Conservation (phyloP, 1,140 invertebrate genomes). For the Teleogryllus occipitalis region DNA sequence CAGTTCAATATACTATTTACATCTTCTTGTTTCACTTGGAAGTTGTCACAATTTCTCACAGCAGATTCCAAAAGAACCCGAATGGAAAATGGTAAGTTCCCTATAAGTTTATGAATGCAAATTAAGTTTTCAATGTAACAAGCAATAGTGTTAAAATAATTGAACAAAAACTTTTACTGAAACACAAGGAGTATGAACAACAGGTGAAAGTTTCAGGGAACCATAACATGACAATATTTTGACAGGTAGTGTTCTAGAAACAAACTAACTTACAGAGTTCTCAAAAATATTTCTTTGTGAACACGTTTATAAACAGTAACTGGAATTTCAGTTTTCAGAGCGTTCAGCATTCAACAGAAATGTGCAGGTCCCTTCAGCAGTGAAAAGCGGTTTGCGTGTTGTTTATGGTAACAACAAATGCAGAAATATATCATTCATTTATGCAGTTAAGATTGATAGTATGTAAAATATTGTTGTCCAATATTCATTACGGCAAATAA, state of each 20-base stretch:
- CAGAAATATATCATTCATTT: too few relatives aligned
- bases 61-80: constrained; percentile 90
- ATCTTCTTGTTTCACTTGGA: constrained; percentile 78
- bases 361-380: too few relatives aligned
- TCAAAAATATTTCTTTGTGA: neutral
- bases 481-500: too few relatives aligned
- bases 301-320: too few relatives aligned
- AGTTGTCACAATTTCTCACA: constrained; percentile 92
- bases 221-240: neutral
- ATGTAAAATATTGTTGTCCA: too few relatives aligned
- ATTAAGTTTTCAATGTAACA: neutral
- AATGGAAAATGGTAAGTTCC: constrained; percentile 85
- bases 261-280: neutral
- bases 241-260: neutral
- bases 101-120: constrained; percentile 38
- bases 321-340: too few relatives aligned
- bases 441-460: too few relatives aligned
- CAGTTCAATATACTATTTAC: constrained; percentile 89
- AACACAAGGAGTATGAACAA: neutral
- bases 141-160: neutral
- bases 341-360: too few relatives aligned
- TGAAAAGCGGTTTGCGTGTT: too few relatives aligned
- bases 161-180: constrained; percentile 6
- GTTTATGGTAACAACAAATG: too few relatives aligned
- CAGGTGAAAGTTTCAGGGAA: neutral